Evolutionary conservation across 2,888 invertebrate species (phyloP), one percentile per base, ranked within the genome.

Genomic region (Drosophila pseudotakahashii): DNA sequence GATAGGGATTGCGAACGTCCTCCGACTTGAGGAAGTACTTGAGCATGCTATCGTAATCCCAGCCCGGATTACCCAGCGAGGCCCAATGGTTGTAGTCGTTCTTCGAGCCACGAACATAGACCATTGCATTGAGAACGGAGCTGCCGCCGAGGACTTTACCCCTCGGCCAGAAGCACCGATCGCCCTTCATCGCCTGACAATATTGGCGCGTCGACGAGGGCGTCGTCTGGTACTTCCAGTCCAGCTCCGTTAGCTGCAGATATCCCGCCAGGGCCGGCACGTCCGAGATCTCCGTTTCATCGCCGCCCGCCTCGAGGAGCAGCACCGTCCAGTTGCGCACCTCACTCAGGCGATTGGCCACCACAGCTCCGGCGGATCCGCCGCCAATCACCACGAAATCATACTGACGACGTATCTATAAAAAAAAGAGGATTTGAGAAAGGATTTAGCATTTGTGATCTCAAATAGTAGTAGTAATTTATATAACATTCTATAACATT

Each of bases 211-310:
- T 94, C 37, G 94, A 93, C 1, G 95, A 95, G 0, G 97, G 96
- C 5, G 96, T 95, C 3, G 97, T 98, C 92, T 97, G 96, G 92
- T 96, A 98, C 92, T 97, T 96, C 98, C 98, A 98, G 92, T 98
- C 98, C 91, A 97, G 94, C 36, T 97, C 96, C 23, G 97, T 95
- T 68, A 97, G 94, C 90, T 98, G 97, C 26, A 95, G 94, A 91
- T 97, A 98, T 13, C 96, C 96, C 23, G 96, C 96, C 70, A 98
- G 92, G 0, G 97, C 95, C 2, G 97, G 98, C 60, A 97, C 95
- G 92, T 98, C 97, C 5, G 97, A 96, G 71, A 97, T 95, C 92
- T 97, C 97, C 75, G 95, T 96, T 92, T 98, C 97, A 92, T 97
- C 96, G 44, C 96, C 95, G 39, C 97, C 97, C 1, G 97, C 97